Conservation (phyloP, 1,140 invertebrate genomes). For the Saccostrea echinata region DNA sequence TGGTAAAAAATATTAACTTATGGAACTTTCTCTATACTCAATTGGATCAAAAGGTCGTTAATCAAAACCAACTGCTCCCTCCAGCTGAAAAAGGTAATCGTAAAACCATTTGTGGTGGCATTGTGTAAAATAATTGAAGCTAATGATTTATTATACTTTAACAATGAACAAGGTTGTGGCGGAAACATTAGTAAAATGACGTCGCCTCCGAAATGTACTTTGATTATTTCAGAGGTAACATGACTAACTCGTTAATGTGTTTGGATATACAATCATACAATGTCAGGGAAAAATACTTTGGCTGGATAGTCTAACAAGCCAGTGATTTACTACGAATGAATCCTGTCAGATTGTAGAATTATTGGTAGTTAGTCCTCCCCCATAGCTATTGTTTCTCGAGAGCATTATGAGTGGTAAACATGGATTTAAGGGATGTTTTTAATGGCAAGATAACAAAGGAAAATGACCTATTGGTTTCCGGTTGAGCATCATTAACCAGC, state of each 20-base stretch:
- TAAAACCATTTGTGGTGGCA: not conserved
- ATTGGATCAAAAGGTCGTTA: not conserved
- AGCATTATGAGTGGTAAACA: conserved; percentile 17
- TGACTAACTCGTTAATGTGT: conserved; percentile 25
- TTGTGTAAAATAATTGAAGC: not conserved
- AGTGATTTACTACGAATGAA: not conserved
- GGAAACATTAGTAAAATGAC: conserved; percentile 35
- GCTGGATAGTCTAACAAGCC: conserved; percentile 2
- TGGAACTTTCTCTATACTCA: not conserved
- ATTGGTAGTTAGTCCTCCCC: not conserved
- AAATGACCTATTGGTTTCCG: conserved; percentile 46
- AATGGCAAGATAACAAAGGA: conserved; percentile 31
- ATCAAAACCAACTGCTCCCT: not conserved
- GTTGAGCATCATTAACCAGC: conserved; percentile 44
- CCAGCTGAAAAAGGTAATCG: not conserved
- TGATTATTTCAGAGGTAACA: conserved; percentile 18
- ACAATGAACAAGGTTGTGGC: not conserved
- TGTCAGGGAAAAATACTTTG: not conserved
- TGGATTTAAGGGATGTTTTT: conserved; percentile 5
- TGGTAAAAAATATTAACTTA: not conserved
- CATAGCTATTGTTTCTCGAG: not conserved
- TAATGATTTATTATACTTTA: conserved; percentile 13
- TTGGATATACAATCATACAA: not conserved
- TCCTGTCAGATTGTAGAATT: conserved; percentile 13
- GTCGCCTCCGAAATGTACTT: conserved; percentile 28